Percentiles rank a stretch among this genome's conserved stretches.
Evolutionary conservation across 2,113 vertebrate genomes (phyloP).

Genomic region (Catharus minimus): DNA sequence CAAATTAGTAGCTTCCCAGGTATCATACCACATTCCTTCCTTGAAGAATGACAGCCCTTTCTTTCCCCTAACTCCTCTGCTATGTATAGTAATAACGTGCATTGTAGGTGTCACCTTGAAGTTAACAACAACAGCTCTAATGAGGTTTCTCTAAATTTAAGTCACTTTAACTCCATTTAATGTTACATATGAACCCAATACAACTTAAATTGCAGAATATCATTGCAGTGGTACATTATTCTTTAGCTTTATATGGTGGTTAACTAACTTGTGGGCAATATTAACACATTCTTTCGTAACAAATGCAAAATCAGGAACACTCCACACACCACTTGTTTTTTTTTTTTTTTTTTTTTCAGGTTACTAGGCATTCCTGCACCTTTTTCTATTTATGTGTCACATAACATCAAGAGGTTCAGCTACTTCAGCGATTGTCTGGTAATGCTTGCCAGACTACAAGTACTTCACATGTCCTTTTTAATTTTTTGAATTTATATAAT

Average conservation of each 20-base stretch:
- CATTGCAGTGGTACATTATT: neutral
- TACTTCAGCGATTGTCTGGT: neutral
- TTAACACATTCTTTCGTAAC: neutral
- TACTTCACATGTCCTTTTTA: neutral
- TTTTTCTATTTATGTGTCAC: neutral
- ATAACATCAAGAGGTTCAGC: neutral
- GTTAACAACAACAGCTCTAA: neutral
- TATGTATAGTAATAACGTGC: neutral
- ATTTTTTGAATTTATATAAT: neutral
- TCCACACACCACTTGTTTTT: neutral
- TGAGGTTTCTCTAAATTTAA: neutral
- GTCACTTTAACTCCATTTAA: neutral
- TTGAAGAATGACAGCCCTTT: neutral
- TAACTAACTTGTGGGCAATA: neutral
- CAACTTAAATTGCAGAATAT: neutral
- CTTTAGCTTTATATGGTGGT: neutral
- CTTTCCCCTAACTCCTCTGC: neutral
- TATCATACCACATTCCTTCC: neutral
- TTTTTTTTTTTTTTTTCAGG: neutral
- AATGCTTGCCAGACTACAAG: neutral
- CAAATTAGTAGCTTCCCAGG: neutral
- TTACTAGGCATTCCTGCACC: neutral
- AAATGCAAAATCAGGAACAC: neutral
- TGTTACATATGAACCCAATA: neutral
- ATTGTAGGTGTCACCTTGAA: neutral